phyloP scores from a whole-genome alignment of 1,140 invertebrate genomes.

The Formica exsecta region DNA sequence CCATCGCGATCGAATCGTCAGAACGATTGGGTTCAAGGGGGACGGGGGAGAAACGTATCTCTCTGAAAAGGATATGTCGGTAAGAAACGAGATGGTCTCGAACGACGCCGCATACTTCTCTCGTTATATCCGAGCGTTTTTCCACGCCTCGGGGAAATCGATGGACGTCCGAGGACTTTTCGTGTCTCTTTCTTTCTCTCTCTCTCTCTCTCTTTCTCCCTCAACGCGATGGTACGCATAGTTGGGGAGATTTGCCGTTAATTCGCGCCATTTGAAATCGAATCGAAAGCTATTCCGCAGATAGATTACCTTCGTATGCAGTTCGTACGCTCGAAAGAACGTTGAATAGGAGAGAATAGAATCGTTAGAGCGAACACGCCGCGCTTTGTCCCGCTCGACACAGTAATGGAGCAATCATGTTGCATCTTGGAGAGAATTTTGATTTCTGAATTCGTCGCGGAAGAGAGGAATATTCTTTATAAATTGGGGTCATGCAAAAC shows the following conservation, averaged over 20 bases:
- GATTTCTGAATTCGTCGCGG: neutral
- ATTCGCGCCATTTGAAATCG: constrained; percentile 63
- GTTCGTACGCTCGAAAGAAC: constrained; percentile 50
- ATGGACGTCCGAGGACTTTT: constrained; percentile 47
- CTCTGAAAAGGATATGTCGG: constrained; percentile 33
- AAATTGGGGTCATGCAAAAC: neutral
- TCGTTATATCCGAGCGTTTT: constrained; percentile 59
- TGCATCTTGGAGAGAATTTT: constrained; percentile 39
- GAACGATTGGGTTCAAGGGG: constrained; percentile 19
- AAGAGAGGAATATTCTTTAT: neutral
- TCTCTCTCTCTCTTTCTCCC: constrained; percentile 4
- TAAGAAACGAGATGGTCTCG: constrained; percentile 49
- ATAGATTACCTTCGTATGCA: constrained; percentile 63
- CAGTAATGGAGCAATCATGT: constrained; percentile 30
- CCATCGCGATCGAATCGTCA: constrained; percentile 51
- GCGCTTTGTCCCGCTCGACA: constrained; percentile 32
- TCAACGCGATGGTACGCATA: constrained; percentile 18
- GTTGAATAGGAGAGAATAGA: constrained; percentile 53
- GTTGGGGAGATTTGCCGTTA: constrained; percentile 46
- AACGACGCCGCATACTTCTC: constrained; percentile 55
- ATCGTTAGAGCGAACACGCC: constrained; percentile 43
- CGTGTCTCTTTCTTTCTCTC: constrained; percentile 27
- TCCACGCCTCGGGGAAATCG: constrained; percentile 59
- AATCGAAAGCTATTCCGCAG: constrained; percentile 61
- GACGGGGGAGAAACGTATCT: constrained; percentile 6